Percentiles rank a stretch among this genome's conserved stretches.
phyloP scores from a whole-genome alignment of 2,888 invertebrate genomes.

The Pecten maximus region DNA sequence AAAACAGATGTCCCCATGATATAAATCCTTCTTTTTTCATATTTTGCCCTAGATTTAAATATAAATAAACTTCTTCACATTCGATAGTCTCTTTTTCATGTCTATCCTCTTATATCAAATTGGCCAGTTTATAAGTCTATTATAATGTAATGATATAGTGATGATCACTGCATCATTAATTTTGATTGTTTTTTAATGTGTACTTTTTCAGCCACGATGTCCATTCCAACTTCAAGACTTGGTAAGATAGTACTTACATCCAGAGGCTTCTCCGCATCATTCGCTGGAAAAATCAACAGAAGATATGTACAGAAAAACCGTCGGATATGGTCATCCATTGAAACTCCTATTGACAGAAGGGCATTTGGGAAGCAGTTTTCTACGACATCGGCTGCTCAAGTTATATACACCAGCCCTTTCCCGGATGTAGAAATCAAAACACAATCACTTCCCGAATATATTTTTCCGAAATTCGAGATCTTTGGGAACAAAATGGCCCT shows the following conservation, averaged over 20 bases:
- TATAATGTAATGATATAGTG: too few relatives aligned
- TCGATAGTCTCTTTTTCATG: too few relatives aligned
- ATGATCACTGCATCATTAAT: too few relatives aligned
- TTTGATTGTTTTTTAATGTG: too few relatives aligned
- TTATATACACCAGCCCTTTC: slow-evolving; percentile 59
- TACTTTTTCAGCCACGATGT: neutral
- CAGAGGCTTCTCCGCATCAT: neutral
- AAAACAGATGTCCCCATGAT: too few relatives aligned
- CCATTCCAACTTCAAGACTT: neutral
- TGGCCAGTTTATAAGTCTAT: too few relatives aligned
- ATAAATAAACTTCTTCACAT: too few relatives aligned
- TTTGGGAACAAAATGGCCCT: slow-evolving; percentile 70
- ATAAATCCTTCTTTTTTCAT: too few relatives aligned
- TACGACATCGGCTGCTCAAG: neutral
- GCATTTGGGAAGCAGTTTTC: neutral
- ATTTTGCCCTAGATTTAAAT: too few relatives aligned
- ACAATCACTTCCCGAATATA: slow-evolving; percentile 69
- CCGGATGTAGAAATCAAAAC: slow-evolving; percentile 66
- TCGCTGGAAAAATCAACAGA: neutral
- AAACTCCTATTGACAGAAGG: neutral
- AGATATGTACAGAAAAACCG: neutral
- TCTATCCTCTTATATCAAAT: too few relatives aligned
- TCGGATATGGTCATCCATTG: neutral
- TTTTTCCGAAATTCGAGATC: slow-evolving; percentile 70
- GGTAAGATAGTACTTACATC: neutral